Evolutionary conservation across 2,113 vertebrate species (phyloP), one percentile per base, ranked within the genome.

Genomic region (Zeus faber): DNA sequence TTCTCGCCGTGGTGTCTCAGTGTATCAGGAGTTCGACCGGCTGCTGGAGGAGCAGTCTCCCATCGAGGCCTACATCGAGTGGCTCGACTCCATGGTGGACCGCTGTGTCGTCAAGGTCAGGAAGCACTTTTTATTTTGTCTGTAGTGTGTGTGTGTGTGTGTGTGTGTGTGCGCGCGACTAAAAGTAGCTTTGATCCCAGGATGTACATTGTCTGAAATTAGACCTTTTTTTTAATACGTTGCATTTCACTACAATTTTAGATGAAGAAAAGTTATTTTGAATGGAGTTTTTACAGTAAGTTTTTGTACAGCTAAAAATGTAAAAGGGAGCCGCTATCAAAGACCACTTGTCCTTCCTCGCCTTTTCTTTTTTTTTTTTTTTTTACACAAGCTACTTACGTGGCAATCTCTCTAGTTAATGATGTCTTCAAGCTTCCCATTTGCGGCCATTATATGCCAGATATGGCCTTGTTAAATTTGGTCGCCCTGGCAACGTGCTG

Each of bases 71-170:
- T 99, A 98, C 81, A 93, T 97, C 0, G 96, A 98, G 73, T 99
- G 97, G 97, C 84, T 99, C 87, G 97, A 98, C 80, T 93, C 95
- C 52, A 98, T 99, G 97, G 97, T 95, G 84, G 95, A 98, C 82
- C 92, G 95, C 73, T 99, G 97, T 20, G 97, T 99, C 10, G 92
- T 99, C 55, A 96, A 95, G 94, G 97, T 98, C 67, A 87, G 94
- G 89, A 54, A 46, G 26, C 22, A 21, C 13, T 1, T 23, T 39
- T 22, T 22, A n/a, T 13, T 22, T 37, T 53, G 21, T 40, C 14
- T 16, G 27, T 37, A n/a, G 13, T 37, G 33, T 29, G 27, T 29
- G 27, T 29, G 27, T 29, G 27, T 29, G 27, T 29, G 27, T 29
- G 27, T 29, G 27, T 29, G 27, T 29, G 27, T 29, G 27, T 29